These are phyloP conservation scores for Gnatocerus cornutus DNA, from an alignment of 2,888 invertebrate genomes.

Conservation along the genomic window DNA sequence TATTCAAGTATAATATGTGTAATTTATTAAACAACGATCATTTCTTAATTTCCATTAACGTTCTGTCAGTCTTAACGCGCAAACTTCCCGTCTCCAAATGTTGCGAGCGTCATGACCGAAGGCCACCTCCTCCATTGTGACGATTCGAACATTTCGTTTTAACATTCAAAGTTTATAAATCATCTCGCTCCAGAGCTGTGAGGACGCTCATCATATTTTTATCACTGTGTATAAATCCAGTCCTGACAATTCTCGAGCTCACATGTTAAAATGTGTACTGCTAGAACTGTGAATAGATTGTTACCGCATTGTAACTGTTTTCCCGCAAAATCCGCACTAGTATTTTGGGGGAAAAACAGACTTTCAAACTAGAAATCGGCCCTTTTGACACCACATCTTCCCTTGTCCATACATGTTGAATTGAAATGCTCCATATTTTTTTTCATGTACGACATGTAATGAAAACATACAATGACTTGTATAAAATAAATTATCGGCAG, in stretches of 20 bases:
- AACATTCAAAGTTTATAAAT: constrained; percentile 2
- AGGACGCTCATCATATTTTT: background rate
- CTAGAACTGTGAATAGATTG: constrained; percentile 4
- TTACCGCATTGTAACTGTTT: background rate
- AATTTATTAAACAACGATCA: constrained; percentile 26
- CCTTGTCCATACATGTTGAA: constrained; percentile 17
- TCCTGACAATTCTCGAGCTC: background rate
- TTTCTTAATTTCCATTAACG: constrained; percentile 3
- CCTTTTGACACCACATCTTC: constrained; percentile 27
- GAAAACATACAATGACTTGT: constrained; percentile 37
- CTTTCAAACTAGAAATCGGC: background rate
- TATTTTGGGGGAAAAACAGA: constrained; percentile 2
- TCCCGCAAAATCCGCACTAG: background rate
- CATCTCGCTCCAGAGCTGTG: background rate
- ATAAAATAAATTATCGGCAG: constrained; percentile 40
- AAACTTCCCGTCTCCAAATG: constrained; percentile 28
- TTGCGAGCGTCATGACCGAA: background rate
- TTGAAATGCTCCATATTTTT: constrained; percentile 24
- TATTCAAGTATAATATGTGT: constrained; percentile 24
- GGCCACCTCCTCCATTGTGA: background rate
- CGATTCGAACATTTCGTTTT: background rate
- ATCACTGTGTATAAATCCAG: no score
- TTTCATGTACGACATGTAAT: constrained; percentile 24
- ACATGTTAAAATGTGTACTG: constrained; percentile 1
- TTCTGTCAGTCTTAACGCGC: constrained; percentile 13